phyloP scores from a whole-genome alignment of 2,113 vertebrate species.

The Hyperoodon ampullatus region DNA sequence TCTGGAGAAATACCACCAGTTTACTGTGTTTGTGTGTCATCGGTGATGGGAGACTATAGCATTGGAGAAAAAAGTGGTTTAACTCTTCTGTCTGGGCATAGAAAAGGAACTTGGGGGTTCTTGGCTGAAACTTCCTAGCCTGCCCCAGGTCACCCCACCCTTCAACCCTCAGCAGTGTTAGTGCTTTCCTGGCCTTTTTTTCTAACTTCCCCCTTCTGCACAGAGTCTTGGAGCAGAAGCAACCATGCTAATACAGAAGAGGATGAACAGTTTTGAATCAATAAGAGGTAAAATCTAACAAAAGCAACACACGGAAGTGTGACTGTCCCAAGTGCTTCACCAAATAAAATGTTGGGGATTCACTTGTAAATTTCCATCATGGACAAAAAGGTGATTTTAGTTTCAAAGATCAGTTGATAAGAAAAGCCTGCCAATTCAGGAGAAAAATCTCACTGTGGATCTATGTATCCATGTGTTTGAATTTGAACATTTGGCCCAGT shows the following conservation, averaged over 20 bases:
- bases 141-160: not conserved
- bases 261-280: not conserved
- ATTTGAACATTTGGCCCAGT: not conserved
- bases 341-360: not conserved
- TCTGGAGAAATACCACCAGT: not conserved
- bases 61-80: not conserved
- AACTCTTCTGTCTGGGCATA: not conserved
- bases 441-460: not conserved
- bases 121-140: not conserved
- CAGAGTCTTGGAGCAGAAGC: conserved; percentile 10
- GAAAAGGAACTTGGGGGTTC: conserved; percentile 41
- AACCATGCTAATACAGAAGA: not conserved
- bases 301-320: not conserved
- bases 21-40: not conserved
- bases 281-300: not conserved
- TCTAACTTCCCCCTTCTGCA: conserved; percentile 39
- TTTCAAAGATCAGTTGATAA: not conserved
- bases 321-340: not conserved
- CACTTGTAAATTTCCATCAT: not conserved
- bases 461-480: not conserved
- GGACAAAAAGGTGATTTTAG: not conserved
- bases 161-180: not conserved
- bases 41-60: not conserved
- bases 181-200: conserved; percentile 20
- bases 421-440: not conserved